Conservation (phyloP, 1,140 invertebrate species). For the Sinella curviseta region DNA sequence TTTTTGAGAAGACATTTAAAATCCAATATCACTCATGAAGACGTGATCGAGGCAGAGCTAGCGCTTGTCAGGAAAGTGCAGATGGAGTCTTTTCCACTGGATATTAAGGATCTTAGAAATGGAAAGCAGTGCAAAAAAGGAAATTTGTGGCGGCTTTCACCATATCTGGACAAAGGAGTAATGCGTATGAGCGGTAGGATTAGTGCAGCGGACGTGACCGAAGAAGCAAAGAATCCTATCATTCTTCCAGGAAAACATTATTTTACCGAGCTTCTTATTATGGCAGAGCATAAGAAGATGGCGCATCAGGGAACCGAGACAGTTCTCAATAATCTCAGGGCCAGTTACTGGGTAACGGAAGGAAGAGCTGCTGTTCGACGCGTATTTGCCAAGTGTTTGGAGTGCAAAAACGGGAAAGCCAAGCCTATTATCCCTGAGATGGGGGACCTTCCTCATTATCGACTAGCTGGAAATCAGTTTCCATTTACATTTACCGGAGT, state of each 20-base stretch:
- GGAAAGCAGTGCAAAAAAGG: neutral
- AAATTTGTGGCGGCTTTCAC: neutral
- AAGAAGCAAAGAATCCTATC: neutral
- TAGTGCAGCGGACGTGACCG: neutral
- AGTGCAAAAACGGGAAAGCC: conserved; percentile 18
- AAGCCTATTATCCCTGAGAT: conserved; percentile 33
- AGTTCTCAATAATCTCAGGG: neutral
- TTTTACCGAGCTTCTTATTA: neutral
- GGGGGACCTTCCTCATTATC: conserved; percentile 38
- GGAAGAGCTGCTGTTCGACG: neutral
- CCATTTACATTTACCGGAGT: conserved; percentile 43
- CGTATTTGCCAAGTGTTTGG: neutral
- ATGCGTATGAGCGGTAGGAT: conserved; percentile 5
- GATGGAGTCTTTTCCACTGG: neutral
- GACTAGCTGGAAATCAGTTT: conserved; percentile 25
- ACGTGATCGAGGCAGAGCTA: neutral
- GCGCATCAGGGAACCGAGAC: neutral
- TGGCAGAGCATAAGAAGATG: neutral
- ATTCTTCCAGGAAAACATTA: neutral
- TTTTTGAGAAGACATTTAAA: too few species aligned
- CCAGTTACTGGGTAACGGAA: neutral
- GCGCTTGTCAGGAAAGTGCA: neutral
- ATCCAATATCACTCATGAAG: too few species aligned
- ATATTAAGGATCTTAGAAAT: neutral
- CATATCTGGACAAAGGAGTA: neutral